These are phyloP conservation scores for Xanthia icteritia DNA, from an alignment of 2,888 invertebrate genomes.

Conservation along the genomic window DNA sequence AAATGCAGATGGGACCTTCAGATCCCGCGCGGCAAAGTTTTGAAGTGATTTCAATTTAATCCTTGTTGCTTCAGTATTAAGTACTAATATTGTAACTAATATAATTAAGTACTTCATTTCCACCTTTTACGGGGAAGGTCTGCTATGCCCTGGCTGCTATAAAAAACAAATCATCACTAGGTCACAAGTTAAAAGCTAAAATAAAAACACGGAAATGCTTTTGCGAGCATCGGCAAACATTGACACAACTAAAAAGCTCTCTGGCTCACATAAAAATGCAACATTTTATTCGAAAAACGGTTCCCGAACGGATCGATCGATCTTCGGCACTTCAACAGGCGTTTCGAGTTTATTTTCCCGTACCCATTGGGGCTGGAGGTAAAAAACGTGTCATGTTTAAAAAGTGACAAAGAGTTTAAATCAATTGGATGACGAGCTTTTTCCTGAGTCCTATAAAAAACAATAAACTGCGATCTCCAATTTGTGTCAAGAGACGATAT, in stretches of 20 bases:
- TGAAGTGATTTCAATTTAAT: too few species aligned
- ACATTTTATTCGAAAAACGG: constrained; percentile 53
- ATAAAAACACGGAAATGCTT: constrained; percentile 61
- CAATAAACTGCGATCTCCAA: neutral
- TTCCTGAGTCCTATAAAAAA: neutral
- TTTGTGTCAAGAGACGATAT: neutral
- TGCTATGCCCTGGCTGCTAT: too few species aligned
- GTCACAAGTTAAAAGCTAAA: constrained; percentile 52
- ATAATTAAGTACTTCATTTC: too few species aligned
- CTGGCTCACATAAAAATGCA: constrained; percentile 59
- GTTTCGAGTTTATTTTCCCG: constrained; percentile 48
- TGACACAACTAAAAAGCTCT: constrained; percentile 58
- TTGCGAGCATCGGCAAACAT: constrained; percentile 55
- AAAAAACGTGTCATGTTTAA: constrained; percentile 44
- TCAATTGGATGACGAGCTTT: neutral
- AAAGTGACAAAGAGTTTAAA: neutral
- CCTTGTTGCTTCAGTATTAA: too few species aligned
- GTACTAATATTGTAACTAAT: too few species aligned
- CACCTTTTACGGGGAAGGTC: too few species aligned
- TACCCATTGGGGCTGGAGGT: constrained; percentile 30
- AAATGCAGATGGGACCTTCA: too few species aligned
- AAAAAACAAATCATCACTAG: constrained; percentile 37
- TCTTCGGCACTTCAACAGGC: constrained; percentile 49
- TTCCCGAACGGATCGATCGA: constrained; percentile 45
- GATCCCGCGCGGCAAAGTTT: too few species aligned